A percentile compares a stretch with the other conserved stretches of the same genome.
phyloP scores from a whole-genome alignment of 2,113 vertebrate species.

The Panthera tigris region DNA sequence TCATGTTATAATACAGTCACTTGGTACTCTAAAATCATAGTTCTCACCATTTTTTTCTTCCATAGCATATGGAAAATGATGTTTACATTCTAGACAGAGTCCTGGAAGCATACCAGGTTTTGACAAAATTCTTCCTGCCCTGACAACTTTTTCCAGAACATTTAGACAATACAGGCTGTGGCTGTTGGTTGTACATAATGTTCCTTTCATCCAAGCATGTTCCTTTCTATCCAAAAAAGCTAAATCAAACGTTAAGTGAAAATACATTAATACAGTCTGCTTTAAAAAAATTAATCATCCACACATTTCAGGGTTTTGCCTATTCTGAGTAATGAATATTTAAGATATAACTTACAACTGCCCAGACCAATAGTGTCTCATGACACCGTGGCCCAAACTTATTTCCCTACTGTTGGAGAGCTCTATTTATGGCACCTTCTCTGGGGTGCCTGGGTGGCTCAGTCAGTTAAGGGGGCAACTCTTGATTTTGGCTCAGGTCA shows the following conservation, averaged over 20 bases:
- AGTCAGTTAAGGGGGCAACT: too few relatives aligned
- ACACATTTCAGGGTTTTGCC: background rate
- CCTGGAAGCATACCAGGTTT: background rate
- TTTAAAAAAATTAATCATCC: background rate
- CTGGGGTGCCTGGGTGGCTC: too few relatives aligned
- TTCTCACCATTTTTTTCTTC: background rate
- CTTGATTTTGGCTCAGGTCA: too few relatives aligned
- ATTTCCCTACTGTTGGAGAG: too few relatives aligned
- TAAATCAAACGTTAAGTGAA: background rate
- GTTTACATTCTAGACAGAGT: background rate
- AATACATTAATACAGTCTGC: background rate
- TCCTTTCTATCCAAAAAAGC: background rate
- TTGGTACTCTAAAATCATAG: background rate
- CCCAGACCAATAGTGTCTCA: background rate
- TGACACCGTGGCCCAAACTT: background rate
- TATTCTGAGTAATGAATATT: background rate
- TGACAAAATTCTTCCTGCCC: background rate
- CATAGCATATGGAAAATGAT: background rate
- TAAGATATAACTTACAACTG: background rate
- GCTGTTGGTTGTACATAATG: background rate
- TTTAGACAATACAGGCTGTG: background rate
- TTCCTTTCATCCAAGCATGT: background rate
- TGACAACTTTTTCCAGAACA: background rate
- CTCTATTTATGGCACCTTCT: background rate
- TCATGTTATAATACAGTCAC: background rate